Base-by-base conservation (phyloP, 2,113 vertebrate genomes). In the Gymnorhina tibicen region DNA sequence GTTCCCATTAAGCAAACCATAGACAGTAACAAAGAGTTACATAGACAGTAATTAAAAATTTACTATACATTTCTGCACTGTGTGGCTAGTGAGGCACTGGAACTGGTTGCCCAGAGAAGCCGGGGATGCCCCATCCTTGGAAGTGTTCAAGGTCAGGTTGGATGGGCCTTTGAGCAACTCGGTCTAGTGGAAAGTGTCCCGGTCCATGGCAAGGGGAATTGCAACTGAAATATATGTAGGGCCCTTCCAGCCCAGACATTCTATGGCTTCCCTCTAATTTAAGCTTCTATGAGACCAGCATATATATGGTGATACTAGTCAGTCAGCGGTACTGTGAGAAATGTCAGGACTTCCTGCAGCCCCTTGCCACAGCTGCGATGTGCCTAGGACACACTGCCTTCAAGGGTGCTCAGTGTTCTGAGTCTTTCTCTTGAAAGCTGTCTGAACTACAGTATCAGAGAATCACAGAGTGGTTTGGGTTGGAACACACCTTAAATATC, bases 281-380 rank as follows among this genome's bases (percentile, higher is more conserved):
- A 49, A 19, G 14, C 41, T 37, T 78, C 42, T 52, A 8, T 39
- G 75, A 83, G 23, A 76, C 14, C 49, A n/a, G 28, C 35, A 58
- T 26, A 58, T 10, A 20, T 13, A 28, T 2, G 13, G 50, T 35
- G 72, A 60, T 19, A 23, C 1, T 8, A 37, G 80, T 16, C 3
- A 3, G 58, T 12, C 67, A 80, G 69, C 4, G 15, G 42, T 8
- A 50, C 62, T 32, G 46, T 8, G 27, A 76, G 32, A 69, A 86
- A 60, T 0, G 1, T 11, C n/a, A 81, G 30, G 56, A 64, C 23
- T 52, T 79, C 56, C 67, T 32, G 72, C 42, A 81, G 70, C 47
- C 85, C 82, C 70, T 21, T 50, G n/a, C 32, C 23, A 35, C 4
- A 11, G 44, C 42, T 55, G 44, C 0, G 0, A 30, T 0, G 8